phyloP scores from a whole-genome alignment of 64 coral and sea anemone genomes.

The Dendronephthya gigantea region DNA sequence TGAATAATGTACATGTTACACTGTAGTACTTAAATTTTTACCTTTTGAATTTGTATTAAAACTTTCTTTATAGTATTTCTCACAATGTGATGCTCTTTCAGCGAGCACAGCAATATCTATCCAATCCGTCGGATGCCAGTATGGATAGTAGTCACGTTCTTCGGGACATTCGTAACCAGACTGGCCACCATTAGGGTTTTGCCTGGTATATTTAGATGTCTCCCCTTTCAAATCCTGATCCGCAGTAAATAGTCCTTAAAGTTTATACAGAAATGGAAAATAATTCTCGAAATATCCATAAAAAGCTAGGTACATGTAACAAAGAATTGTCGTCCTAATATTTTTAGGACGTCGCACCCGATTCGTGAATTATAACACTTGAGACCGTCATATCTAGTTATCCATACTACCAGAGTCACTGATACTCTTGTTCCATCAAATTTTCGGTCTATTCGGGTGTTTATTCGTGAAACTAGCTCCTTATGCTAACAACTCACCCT shows the following conservation, averaged over 20 bases:
- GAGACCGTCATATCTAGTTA: too few relatives aligned
- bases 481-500: conserved; percentile 54
- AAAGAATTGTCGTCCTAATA: too few relatives aligned
- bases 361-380: too few relatives aligned
- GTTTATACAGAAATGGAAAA: background rate
- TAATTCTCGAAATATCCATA: background rate
- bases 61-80: conserved; percentile 33
- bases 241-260: conserved; percentile 74
- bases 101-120: conserved; percentile 57
- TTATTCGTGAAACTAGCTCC: too few relatives aligned
- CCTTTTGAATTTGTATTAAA: conserved; percentile 46
- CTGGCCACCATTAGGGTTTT: conserved; percentile 69
- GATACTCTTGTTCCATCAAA: too few relatives aligned
- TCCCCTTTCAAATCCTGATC: conserved; percentile 62
- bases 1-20: too few relatives aligned
- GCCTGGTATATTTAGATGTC: conserved; percentile 63
- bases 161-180: conserved; percentile 93
- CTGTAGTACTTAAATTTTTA: too few relatives aligned
- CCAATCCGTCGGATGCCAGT: conserved; percentile 94
- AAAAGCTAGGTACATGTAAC: too few relatives aligned
- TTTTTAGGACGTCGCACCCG: too few relatives aligned
- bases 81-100: conserved; percentile 12
- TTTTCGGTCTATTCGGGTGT: too few relatives aligned
- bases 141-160: conserved; percentile 94
- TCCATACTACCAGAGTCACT: too few relatives aligned